Evolutionary conservation across 2,888 invertebrate genomes (phyloP), one percentile per base, ranked within the genome.

Genomic region (Hanleya hanleyi): DNA sequence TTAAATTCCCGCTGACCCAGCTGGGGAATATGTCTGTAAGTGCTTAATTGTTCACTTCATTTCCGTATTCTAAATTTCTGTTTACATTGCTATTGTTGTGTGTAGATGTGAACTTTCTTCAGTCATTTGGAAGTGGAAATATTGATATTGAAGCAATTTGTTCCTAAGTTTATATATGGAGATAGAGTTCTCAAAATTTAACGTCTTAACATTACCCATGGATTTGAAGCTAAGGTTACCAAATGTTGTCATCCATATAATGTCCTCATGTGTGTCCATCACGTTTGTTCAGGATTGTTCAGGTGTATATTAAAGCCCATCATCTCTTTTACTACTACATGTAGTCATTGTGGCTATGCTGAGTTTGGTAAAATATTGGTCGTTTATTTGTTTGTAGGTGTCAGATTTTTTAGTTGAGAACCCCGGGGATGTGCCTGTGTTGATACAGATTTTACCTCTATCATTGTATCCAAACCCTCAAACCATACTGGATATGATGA

Each of bases 361-460:
- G 57, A 57, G 9, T 22, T 57, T 57, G 57, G 12, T 26, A 26
- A 32, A 61, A 64, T 32, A 50, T 18, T 29, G 18, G 38, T n/a
- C 36, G 50, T 35, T 70, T 38, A 64, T 49, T 80, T 78, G 41
- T 71, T 82, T 83, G 47, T 83, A 91, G 91, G 88, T 93, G 83
- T 92, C 93, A 87, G 93, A 93, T 73, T 91, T 96, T 82, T 93
- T 93, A 69, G 91, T 95, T 80, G 92, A 93, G 87, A 97, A 96
- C 92, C 96, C 96, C 38, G 93, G 93, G 77, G 93, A 93, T 85
- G 88, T 91, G 70, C 93, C 94, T 75, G 90, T 96, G 74, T 91
- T 95, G 74, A 92, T 96, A 84, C 96, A 96, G 89, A 90, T 94
- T 71, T 92, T 95, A n/a, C 93, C 95, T 84, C 93, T 95, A 84